Evolutionary conservation across 2,888 invertebrate genomes (phyloP).

Genomic region (Macrosoma leucophasiata): DNA sequence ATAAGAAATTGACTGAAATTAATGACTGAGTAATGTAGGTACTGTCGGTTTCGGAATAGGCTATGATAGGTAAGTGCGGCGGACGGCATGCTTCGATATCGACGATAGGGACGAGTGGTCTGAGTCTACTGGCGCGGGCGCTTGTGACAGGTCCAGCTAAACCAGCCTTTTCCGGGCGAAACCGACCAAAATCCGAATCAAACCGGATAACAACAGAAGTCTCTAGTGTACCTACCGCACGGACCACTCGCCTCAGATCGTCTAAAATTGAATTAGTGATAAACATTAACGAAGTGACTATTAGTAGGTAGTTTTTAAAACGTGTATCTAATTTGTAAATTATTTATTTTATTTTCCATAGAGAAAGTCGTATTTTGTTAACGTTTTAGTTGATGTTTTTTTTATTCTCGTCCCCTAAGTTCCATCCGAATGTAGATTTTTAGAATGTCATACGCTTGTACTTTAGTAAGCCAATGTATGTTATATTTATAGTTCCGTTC

Average conservation of each 20-base stretch:
- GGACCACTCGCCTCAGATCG: conserved; percentile 42
- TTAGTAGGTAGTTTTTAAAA: conserved; percentile 62
- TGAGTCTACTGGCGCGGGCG: conserved; percentile 45
- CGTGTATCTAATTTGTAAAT: conserved; percentile 74
- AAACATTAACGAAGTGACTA: conserved; percentile 63
- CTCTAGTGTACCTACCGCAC: conserved; percentile 15
- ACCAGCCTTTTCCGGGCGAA: conserved; percentile 22
- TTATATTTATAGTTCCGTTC: conserved; percentile 60
- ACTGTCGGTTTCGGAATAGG: conserved; percentile 66
- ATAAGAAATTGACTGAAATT: conserved; percentile 71
- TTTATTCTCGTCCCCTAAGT: conserved; percentile 62
- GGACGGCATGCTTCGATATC: conserved; percentile 63
- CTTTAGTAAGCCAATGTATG: conserved; percentile 68
- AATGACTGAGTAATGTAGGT: conserved; percentile 74
- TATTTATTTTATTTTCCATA: conserved; percentile 73
- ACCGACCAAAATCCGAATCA: conserved; percentile 30
- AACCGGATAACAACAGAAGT: conserved; percentile 23
- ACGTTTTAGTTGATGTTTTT: conserved; percentile 75
- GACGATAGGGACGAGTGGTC: conserved; percentile 41
- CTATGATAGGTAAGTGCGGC: conserved; percentile 67
- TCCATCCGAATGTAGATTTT: conserved; percentile 68
- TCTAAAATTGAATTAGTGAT: conserved; percentile 56
- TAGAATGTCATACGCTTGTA: conserved; percentile 75
- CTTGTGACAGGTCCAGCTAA: conserved; percentile 19
- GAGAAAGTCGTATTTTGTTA: conserved; percentile 76